Conservation (phyloP, 2,888 invertebrate genomes). For the Hirudinaria manillensis region DNA sequence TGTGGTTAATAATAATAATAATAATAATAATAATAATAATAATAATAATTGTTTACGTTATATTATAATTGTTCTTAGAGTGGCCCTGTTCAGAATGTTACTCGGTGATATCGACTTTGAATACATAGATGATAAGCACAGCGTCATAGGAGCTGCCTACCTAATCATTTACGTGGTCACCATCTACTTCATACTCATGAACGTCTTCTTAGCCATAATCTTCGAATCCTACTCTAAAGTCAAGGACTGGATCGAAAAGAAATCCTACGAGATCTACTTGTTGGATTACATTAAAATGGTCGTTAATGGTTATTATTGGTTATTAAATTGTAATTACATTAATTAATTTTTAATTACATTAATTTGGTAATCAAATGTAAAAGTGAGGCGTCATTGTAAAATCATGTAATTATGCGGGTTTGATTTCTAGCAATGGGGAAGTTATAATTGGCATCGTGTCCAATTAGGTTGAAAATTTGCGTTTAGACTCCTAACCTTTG, state of each 20-base stretch:
- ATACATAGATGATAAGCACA: constrained; percentile 29
- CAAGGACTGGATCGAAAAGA: constrained; percentile 20
- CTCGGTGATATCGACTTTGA: constrained; percentile 28
- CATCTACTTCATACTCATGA: constrained; percentile 28
- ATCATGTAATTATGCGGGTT: no score
- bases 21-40: no score
- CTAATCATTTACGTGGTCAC: constrained; percentile 27
- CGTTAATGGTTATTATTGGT: no score
- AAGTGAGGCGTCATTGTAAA: no score
- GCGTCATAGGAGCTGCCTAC: constrained; percentile 23
- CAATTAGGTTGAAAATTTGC: no score
- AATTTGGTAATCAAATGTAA: no score
- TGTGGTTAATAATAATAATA: no score
- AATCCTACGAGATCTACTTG: constrained; percentile 1
- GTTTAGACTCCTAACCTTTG: no score
- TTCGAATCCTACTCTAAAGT: constrained; percentile 24
- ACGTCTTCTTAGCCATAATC: constrained; percentile 25
- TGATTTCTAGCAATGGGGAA: no score
- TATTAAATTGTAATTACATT: no score
- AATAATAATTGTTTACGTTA: neutral
- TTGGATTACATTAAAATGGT: constrained; percentile 4
- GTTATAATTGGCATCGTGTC: no score
- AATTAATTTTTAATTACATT: no score
- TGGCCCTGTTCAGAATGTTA: constrained; percentile 25
- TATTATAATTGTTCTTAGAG: neutral